Percentiles rank a stretch among this genome's conserved stretches.
These are phyloP conservation scores for Channallabes apus DNA, from an alignment of 2,797 vertebrate species.

Conservation along the genomic window DNA sequence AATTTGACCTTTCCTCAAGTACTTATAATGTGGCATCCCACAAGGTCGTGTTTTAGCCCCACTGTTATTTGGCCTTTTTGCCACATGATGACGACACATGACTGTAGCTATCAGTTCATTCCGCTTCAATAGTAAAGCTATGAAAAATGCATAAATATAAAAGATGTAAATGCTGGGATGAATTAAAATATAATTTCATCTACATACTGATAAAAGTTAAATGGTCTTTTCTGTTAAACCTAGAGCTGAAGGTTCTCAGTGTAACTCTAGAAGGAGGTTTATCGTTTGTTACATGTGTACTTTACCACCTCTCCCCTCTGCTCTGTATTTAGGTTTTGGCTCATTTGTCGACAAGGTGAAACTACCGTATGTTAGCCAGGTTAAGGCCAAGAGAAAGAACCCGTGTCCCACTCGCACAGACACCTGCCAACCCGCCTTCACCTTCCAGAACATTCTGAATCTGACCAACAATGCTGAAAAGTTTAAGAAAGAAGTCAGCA, in stretches of 20 bases:
- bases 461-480: conserved; percentile 65
- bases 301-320: not conserved
- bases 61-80: not conserved
- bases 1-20: not conserved
- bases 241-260: not conserved
- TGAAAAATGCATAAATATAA: not conserved
- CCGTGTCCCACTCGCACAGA: conserved; percentile 67
- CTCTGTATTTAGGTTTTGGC: conserved; percentile 71
- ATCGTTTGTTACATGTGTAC: not conserved
- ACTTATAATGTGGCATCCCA: not conserved
- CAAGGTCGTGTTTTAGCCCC: not conserved
- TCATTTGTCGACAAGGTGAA: conserved; percentile 81
- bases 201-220: not conserved
- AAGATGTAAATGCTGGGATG: no score
- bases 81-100: no score
- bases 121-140: not conserved
- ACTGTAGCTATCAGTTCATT: not conserved
- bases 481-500: conserved; percentile 72
- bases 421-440: conserved; percentile 72
- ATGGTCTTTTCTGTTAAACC: not conserved
- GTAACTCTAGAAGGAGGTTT: not conserved
- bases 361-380: conserved; percentile 75
- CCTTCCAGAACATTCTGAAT: conserved; percentile 72
- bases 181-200: not conserved
- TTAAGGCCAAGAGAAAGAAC: conserved; percentile 61